phyloP scores from a whole-genome alignment of 64 coral and sea anemone species.

The Stichodactyla mertensii region DNA sequence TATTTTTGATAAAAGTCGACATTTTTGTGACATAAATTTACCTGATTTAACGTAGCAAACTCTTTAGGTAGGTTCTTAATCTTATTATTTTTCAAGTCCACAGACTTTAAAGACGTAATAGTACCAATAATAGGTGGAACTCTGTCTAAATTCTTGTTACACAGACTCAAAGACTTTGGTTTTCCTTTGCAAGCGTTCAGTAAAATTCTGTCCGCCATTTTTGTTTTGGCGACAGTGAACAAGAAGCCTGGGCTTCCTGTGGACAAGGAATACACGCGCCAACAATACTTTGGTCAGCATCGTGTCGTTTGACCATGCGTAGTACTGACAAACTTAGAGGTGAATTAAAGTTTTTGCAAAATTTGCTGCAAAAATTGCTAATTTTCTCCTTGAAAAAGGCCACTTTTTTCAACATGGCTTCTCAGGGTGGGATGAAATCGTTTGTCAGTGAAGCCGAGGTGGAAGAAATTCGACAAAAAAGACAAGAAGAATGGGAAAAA shows the following conservation, averaged over 20 bases:
- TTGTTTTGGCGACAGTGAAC: slow-evolving; percentile 15
- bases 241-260: neutral
- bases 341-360: neutral
- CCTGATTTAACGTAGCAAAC: slow-evolving; percentile 78
- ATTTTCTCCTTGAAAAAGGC: neutral
- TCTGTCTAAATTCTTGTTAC: slow-evolving; percentile 74
- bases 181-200: slow-evolving; percentile 89
- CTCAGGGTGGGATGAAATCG: slow-evolving; percentile 39
- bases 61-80: slow-evolving; percentile 59
- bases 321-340: neutral
- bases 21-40: neutral
- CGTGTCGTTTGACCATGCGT: neutral
- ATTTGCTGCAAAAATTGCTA: neutral
- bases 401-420: neutral
- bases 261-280: neutral
- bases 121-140: slow-evolving; percentile 82
- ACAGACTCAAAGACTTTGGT: slow-evolving; percentile 81
- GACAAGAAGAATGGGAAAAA: slow-evolving; percentile 95
- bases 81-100: slow-evolving; percentile 90
- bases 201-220: slow-evolving; percentile 94
- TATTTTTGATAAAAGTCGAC: neutral
- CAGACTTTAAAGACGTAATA: slow-evolving; percentile 61
- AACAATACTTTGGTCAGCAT: neutral
- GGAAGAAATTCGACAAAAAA: slow-evolving; percentile 68
- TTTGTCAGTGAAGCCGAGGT: slow-evolving; percentile 76